phyloP scores from a whole-genome alignment of 2,113 vertebrate genomes.

The Forbesichthys papilliferus region DNA sequence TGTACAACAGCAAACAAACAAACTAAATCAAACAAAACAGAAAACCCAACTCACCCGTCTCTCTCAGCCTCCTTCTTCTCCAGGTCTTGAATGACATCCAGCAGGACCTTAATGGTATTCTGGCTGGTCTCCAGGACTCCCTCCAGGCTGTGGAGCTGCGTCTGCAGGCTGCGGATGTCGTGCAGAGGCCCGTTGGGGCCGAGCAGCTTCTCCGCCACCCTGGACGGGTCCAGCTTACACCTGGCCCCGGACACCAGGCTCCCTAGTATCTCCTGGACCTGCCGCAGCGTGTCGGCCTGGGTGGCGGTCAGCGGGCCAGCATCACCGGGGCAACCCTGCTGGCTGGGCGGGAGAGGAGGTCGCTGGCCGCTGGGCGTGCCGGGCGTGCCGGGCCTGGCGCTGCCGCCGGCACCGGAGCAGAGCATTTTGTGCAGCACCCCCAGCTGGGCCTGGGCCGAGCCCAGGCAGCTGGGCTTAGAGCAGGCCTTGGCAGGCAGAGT shows the following conservation, averaged over 20 bases:
- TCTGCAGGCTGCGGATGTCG: slow-evolving; percentile 78
- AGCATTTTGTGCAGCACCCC: slow-evolving; percentile 74
- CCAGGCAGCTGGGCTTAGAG: slow-evolving; percentile 73
- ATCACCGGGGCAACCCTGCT: slow-evolving; percentile 64
- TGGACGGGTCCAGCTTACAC: slow-evolving; percentile 71
- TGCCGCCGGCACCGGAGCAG: slow-evolving; percentile 73
- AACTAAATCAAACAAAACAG: neutral
- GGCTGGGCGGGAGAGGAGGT: slow-evolving; percentile 50
- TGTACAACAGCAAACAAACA: neutral
- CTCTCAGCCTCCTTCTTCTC: slow-evolving; percentile 87
- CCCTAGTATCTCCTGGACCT: slow-evolving; percentile 81
- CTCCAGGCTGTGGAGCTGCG: slow-evolving; percentile 85
- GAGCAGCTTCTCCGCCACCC: slow-evolving; percentile 64
- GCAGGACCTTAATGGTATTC: slow-evolving; percentile 86
- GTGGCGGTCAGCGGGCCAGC: slow-evolving; percentile 51
- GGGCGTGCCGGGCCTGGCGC: slow-evolving; percentile 56
- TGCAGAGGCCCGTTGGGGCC: slow-evolving; percentile 71
- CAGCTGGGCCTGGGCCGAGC: slow-evolving; percentile 70
- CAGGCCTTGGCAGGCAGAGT: slow-evolving; percentile 65
- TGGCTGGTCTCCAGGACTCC: slow-evolving; percentile 88
- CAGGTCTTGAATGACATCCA: slow-evolving; percentile 89
- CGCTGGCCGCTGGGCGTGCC: slow-evolving; percentile 63
- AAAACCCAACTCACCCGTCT: slow-evolving; percentile 79
- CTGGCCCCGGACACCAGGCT: slow-evolving; percentile 79
- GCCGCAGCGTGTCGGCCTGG: slow-evolving; percentile 74